Evolutionary conservation across 2,797 vertebrate species (phyloP).

Genomic region (Mormyrus hasselquistii): DNA sequence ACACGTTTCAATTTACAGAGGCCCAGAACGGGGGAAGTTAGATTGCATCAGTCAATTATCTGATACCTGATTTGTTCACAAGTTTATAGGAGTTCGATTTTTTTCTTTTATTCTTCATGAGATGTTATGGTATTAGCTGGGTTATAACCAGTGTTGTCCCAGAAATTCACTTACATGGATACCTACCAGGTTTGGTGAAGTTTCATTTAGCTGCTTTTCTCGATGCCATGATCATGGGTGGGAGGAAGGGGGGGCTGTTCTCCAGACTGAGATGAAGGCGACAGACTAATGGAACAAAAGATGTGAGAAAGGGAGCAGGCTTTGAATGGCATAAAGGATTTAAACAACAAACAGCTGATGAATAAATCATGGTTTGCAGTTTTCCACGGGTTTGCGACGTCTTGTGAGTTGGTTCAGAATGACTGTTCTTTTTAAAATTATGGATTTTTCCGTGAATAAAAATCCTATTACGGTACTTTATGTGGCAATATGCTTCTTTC

Average conservation of each 20-base stretch:
- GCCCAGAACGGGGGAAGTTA: neutral
- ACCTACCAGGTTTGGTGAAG: neutral
- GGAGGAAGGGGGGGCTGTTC: neutral
- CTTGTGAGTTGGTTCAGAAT: constrained; percentile 6
- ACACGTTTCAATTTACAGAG: neutral
- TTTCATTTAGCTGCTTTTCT: neutral
- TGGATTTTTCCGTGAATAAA: neutral
- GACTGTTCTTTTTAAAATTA: neutral
- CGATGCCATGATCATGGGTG: neutral
- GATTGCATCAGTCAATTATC: neutral
- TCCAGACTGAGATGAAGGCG: neutral
- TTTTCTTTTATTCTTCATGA: neutral
- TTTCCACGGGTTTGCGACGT: neutral
- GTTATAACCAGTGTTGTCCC: neutral
- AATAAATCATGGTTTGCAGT: constrained; percentile 12
- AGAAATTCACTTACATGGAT: neutral
- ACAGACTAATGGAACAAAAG: constrained; percentile 17
- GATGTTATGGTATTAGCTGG: neutral
- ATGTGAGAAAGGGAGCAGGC: neutral
- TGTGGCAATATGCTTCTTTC: neutral
- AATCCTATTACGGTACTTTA: neutral
- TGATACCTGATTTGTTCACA: neutral
- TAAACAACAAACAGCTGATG: constrained; percentile 12
- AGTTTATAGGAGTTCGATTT: neutral
- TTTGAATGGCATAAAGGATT: neutral